These are phyloP conservation scores for Holotrichia oblita DNA, from an alignment of 1,140 invertebrate genomes.

Conservation along the genomic window DNA sequence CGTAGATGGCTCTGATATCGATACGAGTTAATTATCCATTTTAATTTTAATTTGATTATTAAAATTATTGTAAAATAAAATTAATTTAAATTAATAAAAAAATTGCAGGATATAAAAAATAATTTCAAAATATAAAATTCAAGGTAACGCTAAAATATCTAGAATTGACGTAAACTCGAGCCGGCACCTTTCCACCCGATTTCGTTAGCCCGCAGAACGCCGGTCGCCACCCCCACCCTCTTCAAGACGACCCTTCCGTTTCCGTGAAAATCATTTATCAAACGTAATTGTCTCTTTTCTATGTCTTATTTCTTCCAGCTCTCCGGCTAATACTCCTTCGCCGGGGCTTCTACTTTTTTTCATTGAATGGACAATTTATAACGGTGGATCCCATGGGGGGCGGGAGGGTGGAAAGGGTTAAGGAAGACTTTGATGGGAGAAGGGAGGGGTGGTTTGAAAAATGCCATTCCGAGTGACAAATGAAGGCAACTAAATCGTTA, in stretches of 20 bases:
- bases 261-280: constrained; percentile 57
- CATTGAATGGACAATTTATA: background rate
- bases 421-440: no score
- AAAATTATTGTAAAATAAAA: no score
- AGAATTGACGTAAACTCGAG: no score
- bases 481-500: background rate
- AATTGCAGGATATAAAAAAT: no score
- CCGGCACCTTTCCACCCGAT: constrained; percentile 24
- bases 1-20: no score
- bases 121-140: no score
- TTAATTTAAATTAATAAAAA: no score
- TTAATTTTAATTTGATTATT: no score
- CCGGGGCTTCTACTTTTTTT: background rate
- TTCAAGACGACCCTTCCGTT: no score
- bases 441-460: background rate
- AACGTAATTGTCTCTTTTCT: constrained; percentile 55
- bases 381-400: background rate
- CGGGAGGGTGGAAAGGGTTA: background rate
- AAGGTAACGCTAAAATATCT: no score
- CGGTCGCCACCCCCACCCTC: constrained; percentile 41
- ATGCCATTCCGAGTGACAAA: background rate
- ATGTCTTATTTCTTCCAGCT: constrained; percentile 9
- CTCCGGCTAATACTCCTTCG: background rate
- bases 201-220: no score
- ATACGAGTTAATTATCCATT: no score